phyloP scores from a whole-genome alignment of 2,797 vertebrate species.

The Erethizon dorsatum region DNA sequence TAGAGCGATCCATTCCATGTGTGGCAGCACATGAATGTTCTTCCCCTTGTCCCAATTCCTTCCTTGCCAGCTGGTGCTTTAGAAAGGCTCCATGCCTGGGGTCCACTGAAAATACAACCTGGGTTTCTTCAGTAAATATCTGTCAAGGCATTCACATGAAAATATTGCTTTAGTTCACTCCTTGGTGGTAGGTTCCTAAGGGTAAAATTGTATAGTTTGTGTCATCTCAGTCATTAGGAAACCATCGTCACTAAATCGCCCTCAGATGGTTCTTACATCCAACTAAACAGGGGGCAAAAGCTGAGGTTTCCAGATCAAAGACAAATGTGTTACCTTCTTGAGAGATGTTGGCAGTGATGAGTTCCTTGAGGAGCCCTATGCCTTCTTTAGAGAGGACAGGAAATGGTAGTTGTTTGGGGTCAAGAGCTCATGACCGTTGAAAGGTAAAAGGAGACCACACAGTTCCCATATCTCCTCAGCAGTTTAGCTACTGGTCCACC shows the following conservation, averaged over 20 bases:
- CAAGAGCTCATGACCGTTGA: constrained; percentile 80
- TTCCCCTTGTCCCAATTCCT: background rate
- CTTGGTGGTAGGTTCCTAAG: constrained; percentile 91
- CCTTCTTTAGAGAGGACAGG: constrained; percentile 93
- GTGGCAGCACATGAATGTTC: background rate
- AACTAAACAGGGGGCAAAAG: constrained; percentile 95
- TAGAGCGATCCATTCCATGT: background rate
- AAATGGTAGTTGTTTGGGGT: constrained; percentile 94
- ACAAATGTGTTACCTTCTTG: constrained; percentile 84
- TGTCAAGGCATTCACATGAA: constrained; percentile 92
- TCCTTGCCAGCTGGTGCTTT: background rate
- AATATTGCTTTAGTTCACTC: constrained; percentile 89
- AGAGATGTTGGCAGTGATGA: constrained; percentile 91
- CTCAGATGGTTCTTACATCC: constrained; percentile 93
- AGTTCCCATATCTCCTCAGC: constrained; percentile 92
- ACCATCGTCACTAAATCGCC: constrained; percentile 95
- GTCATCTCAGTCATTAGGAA: constrained; percentile 94
- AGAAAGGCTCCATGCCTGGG: background rate
- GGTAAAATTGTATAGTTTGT: constrained; percentile 90
- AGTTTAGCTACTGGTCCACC: too few relatives aligned
- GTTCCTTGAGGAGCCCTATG: constrained; percentile 91
- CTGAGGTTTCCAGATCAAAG: constrained; percentile 91
- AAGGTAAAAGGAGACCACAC: constrained; percentile 93
- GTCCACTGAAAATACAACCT: background rate
- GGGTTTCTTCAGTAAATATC: constrained; percentile 91